phyloP scores from a whole-genome alignment of 2,797 vertebrate species.

The Loris lydekkerianus region DNA sequence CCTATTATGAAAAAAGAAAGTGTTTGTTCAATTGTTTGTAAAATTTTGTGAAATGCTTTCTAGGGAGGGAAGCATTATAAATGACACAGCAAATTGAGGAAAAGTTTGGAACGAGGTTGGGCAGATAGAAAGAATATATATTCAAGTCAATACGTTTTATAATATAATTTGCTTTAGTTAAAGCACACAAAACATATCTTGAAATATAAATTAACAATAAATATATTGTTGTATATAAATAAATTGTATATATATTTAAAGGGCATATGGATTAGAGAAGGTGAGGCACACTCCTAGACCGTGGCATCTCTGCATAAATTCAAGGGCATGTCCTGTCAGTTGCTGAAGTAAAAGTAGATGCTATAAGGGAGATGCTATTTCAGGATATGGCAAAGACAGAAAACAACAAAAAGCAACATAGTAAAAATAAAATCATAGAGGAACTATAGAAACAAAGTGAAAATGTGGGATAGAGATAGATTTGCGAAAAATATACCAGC shows the following conservation, averaged over 20 bases:
- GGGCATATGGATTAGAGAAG: not conserved
- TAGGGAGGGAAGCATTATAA: not conserved
- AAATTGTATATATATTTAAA: conserved; percentile 9
- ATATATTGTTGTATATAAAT: too few relatives aligned
- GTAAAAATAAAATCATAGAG: not conserved
- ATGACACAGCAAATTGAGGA: not conserved
- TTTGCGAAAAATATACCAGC: not conserved
- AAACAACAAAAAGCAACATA: not conserved
- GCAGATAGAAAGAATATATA: not conserved
- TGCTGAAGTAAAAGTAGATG: too few relatives aligned
- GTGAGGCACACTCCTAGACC: not conserved
- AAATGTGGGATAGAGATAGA: not conserved
- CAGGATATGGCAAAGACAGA: not conserved
- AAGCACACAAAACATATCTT: not conserved
- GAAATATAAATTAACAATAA: not conserved
- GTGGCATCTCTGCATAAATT: not conserved
- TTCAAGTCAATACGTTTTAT: not conserved
- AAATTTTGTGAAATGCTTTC: not conserved
- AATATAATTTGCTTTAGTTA: conserved; percentile 10
- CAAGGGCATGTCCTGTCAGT: not conserved
- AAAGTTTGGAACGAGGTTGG: not conserved
- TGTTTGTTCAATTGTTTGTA: not conserved
- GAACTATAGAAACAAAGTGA: not conserved
- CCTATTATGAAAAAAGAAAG: not conserved
- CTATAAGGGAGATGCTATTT: too few relatives aligned